These are phyloP conservation scores for Dolichotis patagonum DNA, from an alignment of 2,113 vertebrate species.

Conservation along the genomic window DNA sequence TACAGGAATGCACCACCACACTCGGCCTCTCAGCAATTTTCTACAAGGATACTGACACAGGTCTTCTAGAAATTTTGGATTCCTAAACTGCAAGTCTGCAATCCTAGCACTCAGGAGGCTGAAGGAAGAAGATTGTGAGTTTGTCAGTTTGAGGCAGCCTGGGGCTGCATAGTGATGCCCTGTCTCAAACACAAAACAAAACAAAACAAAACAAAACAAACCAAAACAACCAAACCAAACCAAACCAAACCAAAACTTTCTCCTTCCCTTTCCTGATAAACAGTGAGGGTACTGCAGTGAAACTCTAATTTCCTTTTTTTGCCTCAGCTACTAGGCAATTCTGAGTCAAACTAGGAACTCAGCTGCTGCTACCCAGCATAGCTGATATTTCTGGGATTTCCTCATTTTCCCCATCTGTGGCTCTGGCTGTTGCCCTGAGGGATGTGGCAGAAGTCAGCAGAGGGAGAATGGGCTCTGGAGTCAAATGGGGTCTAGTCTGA, in stretches of 20 bases:
- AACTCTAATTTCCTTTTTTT: neutral
- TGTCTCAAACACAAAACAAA: neutral
- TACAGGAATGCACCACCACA: too few relatives aligned
- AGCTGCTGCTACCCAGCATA: neutral
- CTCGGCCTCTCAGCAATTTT: neutral
- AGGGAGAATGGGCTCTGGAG: neutral
- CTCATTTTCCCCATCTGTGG: neutral
- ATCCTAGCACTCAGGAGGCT: neutral
- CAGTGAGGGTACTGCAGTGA: neutral
- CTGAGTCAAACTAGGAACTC: neutral
- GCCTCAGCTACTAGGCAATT: slow-evolving; percentile 27
- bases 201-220: neutral
- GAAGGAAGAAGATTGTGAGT: neutral
- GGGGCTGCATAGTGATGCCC: neutral
- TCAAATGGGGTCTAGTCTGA: neutral
- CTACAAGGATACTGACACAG: neutral
- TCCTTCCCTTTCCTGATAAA: neutral
- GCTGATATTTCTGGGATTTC: neutral
- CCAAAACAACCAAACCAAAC: neutral
- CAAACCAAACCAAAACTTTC: neutral
- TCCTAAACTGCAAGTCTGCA: neutral
- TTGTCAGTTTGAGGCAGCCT: neutral
- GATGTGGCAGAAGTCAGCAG: neutral
- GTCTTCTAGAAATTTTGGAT: neutral
- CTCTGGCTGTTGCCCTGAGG: neutral